Percentiles rank a stretch among this genome's conserved stretches.
phyloP scores from a whole-genome alignment of 2,113 vertebrate species.

The Pavo muticus region DNA sequence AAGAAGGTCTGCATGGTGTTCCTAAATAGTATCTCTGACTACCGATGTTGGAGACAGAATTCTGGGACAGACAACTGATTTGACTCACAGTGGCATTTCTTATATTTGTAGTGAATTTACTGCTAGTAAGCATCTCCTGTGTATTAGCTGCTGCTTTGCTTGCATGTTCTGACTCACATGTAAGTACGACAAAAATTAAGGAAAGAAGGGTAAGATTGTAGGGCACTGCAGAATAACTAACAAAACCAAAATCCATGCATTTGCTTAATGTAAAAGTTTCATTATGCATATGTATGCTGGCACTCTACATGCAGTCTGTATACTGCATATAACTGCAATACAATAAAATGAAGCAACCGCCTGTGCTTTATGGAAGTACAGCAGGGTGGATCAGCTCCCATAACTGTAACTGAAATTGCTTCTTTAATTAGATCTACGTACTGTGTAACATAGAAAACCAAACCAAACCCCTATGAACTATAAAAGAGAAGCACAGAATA shows the following conservation, averaged over 20 bases:
- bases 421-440: background rate
- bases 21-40: background rate
- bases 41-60: background rate
- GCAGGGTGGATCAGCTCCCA: background rate
- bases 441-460: background rate
- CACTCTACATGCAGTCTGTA: background rate
- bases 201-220: background rate
- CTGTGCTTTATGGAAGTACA: background rate
- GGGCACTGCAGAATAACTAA: background rate
- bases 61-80: background rate
- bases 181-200: background rate
- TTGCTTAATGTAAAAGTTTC: background rate
- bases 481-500: background rate
- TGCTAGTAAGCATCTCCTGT: background rate
- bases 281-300: background rate
- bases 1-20: background rate
- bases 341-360: background rate
- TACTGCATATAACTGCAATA: background rate
- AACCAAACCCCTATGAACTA: background rate
- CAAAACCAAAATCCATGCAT: fast-evolving
- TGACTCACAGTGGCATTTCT: background rate
- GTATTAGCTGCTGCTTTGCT: background rate
- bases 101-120: background rate
- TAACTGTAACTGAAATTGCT: background rate
- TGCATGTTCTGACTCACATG: background rate